phyloP scores from a whole-genome alignment of 1,140 invertebrate genomes.

The Papilio polytes region DNA sequence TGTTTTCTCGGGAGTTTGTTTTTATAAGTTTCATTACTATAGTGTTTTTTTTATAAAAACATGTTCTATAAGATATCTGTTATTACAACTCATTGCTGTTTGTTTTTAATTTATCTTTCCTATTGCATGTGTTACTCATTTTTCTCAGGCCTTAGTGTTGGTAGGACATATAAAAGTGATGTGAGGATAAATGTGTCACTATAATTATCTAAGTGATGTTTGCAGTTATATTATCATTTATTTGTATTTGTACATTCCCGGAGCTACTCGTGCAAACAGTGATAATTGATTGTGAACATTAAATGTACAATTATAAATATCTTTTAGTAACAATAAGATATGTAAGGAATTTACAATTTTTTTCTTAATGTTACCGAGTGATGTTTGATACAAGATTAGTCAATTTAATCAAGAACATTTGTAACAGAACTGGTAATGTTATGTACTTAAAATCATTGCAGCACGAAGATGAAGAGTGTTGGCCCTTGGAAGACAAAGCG shows the following conservation, averaged over 20 bases:
- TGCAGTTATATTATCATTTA: not conserved
- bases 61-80: too few relatives aligned
- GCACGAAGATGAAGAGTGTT: constrained; percentile 80
- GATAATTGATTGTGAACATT: constrained; percentile 7
- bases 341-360: not conserved
- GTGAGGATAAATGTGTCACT: not conserved
- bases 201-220: not conserved
- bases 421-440: not conserved
- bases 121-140: not conserved
- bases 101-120: not conserved
- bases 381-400: too few relatives aligned
- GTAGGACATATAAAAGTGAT: not conserved
- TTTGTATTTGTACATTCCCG: not conserved
- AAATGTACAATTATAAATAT: not conserved
- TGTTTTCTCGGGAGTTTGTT: too few relatives aligned
- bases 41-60: too few relatives aligned
- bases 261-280: not conserved
- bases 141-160: not conserved
- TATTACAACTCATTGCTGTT: too few relatives aligned
- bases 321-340: not conserved
- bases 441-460: constrained; percentile 43
- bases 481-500: constrained; percentile 69
- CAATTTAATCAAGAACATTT: too few relatives aligned
- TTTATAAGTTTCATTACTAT: too few relatives aligned
- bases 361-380: too few relatives aligned